phyloP scores from a whole-genome alignment of 1,140 invertebrate species.

The Drosophila carrolli region DNA sequence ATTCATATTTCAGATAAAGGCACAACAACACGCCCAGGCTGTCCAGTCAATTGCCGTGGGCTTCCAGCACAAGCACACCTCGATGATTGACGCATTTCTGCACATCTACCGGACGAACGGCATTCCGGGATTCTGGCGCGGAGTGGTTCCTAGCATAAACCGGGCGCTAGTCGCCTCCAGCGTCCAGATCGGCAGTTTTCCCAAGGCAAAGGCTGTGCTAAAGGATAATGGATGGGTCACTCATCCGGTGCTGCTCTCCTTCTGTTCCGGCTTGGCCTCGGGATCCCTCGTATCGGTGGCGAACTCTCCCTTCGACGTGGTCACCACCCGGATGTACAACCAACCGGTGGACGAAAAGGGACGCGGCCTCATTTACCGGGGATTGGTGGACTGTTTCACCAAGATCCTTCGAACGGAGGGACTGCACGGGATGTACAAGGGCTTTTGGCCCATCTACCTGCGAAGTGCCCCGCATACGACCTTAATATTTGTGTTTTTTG shows the following conservation, averaged over 20 bases:
- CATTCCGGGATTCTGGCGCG: constrained; percentile 90
- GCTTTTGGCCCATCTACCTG: constrained; percentile 93
- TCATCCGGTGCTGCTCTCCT: constrained; percentile 88
- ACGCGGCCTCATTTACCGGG: constrained; percentile 90
- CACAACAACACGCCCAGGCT: constrained; percentile 93
- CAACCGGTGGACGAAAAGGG: constrained; percentile 90
- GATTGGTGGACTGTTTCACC: constrained; percentile 90
- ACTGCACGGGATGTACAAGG: constrained; percentile 93
- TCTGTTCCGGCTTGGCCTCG: constrained; percentile 90
- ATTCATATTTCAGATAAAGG: constrained; percentile 88
- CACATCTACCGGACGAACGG: constrained; percentile 90
- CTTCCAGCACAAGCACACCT: constrained; percentile 91
- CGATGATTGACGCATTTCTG: constrained; percentile 88
- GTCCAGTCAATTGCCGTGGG: constrained; percentile 93
- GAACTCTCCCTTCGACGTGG: constrained; percentile 95
- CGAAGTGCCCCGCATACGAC: constrained; percentile 94
- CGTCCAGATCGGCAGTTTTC: constrained; percentile 93
- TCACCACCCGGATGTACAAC: constrained; percentile 95
- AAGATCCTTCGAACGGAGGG: constrained; percentile 93
- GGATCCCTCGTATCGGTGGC: constrained; percentile 91
- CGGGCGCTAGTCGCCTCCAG: constrained; percentile 93
- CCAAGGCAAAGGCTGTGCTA: constrained; percentile 87
- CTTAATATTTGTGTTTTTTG: constrained; percentile 93
- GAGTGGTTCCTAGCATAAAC: constrained; percentile 89
- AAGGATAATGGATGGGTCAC: constrained; percentile 83